These are phyloP conservation scores for Phrynocephalus vlangalii DNA, from an alignment of 2,797 vertebrate genomes.

Conservation along the genomic window DNA sequence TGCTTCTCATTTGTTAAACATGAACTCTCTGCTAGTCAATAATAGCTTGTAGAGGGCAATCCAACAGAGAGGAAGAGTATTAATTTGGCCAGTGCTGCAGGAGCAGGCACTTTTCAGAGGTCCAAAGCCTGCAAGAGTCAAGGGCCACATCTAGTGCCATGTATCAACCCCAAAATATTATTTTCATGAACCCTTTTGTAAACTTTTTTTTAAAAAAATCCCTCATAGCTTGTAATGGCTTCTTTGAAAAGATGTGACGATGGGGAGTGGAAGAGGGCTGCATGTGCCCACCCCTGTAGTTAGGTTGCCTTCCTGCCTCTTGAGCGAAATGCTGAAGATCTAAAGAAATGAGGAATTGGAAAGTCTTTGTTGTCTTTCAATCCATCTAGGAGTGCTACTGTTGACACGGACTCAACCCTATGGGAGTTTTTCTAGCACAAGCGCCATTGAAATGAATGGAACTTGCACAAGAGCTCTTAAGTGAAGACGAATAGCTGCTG, in stretches of 20 bases:
- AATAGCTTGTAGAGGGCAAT: not conserved
- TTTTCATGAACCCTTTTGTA: too few relatives aligned
- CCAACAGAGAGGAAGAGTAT: conserved; percentile 6
- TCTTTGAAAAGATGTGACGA: too few relatives aligned
- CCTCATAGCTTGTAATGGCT: too few relatives aligned
- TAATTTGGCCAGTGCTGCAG: accelerated
- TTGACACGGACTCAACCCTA: not conserved
- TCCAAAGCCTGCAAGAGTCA: too few relatives aligned
- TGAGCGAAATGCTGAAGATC: not conserved
- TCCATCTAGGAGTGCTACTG: not conserved
- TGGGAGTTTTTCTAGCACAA: conserved; percentile 2
- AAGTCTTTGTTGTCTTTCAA: not conserved
- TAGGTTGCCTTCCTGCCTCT: not conserved
- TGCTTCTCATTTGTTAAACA: not conserved
- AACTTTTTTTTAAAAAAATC: too few relatives aligned
- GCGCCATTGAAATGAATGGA: not conserved
- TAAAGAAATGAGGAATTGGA: not conserved
- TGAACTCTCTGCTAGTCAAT: accelerated
- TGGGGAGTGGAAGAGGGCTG: too few relatives aligned
- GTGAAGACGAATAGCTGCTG: conserved; percentile 8
- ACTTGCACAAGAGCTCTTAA: conserved; percentile 1
- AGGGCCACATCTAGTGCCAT: too few relatives aligned
- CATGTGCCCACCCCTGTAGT: not conserved
- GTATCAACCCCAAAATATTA: too few relatives aligned
- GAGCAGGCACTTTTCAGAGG: too few relatives aligned